These are phyloP conservation scores for Heterocephalus glaber DNA, from an alignment of 2,113 vertebrate genomes.

Conservation along the genomic window DNA sequence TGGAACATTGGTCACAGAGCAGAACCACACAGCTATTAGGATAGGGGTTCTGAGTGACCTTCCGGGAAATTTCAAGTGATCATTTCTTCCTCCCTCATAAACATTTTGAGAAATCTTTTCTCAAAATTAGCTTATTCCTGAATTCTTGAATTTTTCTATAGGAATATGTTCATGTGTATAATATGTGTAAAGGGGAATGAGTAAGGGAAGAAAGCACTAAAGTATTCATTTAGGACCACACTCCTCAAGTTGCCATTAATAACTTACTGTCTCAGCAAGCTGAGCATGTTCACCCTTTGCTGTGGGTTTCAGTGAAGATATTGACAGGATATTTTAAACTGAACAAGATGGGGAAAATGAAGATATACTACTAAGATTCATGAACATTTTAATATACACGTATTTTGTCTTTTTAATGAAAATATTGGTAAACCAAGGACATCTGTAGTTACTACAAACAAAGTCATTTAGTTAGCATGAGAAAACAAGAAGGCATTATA, in stretches of 20 bases:
- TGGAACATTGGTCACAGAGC: neutral
- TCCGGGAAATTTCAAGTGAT: neutral
- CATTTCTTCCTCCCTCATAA: neutral
- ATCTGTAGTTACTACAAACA: neutral
- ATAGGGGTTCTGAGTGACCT: neutral
- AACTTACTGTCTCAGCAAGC: neutral
- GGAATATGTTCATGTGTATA: neutral
- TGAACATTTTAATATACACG: neutral
- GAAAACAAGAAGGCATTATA: neutral
- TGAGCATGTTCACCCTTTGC: fast-evolving
- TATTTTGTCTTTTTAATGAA: neutral
- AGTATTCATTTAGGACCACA: neutral
- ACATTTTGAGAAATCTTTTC: neutral
- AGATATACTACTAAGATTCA: neutral
- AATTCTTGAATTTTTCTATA: neutral
- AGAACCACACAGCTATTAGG: neutral
- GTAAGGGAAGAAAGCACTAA: neutral
- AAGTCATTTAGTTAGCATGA: neutral
- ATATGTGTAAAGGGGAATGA: neutral
- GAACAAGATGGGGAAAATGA: neutral
- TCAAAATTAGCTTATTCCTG: neutral
- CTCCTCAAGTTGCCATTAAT: neutral
- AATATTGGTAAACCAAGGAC: neutral
- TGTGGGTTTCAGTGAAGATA: neutral
- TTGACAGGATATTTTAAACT: neutral